Percentiles rank a stretch among this genome's conserved stretches.
Evolutionary conservation across 92 coral and sea anemone species (phyloP).

Genomic region (Epizoanthus scotinus): DNA sequence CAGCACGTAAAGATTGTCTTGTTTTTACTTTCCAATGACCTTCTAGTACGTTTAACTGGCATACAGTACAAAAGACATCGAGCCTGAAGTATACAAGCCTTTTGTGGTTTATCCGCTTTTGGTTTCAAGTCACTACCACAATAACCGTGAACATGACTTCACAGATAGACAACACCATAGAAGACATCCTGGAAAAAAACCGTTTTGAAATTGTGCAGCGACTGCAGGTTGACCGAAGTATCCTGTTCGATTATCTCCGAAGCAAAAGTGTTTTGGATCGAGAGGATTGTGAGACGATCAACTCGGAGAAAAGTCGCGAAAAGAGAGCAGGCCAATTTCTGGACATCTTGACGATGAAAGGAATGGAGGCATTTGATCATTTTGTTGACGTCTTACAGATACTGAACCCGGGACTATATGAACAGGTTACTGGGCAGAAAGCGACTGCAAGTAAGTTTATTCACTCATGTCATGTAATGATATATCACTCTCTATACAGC

Average conservation of each 20-base stretch:
- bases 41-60: no score
- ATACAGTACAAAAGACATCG: no score
- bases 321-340: conserved; percentile 64
- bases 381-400: conserved; percentile 71
- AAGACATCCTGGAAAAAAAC: conserved; percentile 48
- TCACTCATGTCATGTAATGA: no score
- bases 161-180: background rate
- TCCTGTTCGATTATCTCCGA: conserved; percentile 72
- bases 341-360: conserved; percentile 67
- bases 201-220: conserved; percentile 56
- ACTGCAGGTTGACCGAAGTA: conserved; percentile 68
- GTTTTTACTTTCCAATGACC: no score
- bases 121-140: no score
- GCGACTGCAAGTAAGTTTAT: conserved; percentile 60
- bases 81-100: no score
- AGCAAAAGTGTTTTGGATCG: conserved; percentile 71
- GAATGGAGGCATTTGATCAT: conserved; percentile 63
- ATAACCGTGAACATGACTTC: background rate
- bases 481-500: background rate
- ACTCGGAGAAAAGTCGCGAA: conserved; percentile 69
- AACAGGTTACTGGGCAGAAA: conserved; percentile 68
- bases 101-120: no score
- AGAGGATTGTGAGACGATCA: conserved; percentile 68
- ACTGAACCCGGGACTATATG: conserved; percentile 70
- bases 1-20: no score